Evolutionary conservation across 1,140 invertebrate species (phyloP), one percentile per base, ranked within the genome.

Genomic region (Brachionus sp.): DNA sequence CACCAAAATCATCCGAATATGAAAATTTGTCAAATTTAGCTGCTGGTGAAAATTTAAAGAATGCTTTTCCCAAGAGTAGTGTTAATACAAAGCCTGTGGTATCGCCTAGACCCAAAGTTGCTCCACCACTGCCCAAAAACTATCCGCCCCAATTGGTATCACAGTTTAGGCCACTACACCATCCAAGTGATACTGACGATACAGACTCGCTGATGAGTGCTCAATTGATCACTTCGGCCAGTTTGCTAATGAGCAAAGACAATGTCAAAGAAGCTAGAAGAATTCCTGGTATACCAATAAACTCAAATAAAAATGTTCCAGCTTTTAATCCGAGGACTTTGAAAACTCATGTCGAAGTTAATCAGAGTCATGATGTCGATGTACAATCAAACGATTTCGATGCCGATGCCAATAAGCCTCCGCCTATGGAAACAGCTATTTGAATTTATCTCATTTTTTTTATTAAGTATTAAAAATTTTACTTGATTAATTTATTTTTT

Each of bases 371-470:
- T 9, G 77, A 80, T 42, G 50, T 37, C 12, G 57, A 80, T 42
- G 62, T 62, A n/a, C 77, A 80, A 62, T 57, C 50, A 4, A 39
- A 6, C 10, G 46, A 80, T 12, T 29, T 37, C 0, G 50, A 62
- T 62, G 53, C 46, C 12, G 77, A 80, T 66, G 77, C 50, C 25
- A 42, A 39, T 13, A 80, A 80, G 39, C 77, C 77, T 9, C 77
- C 77, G 23, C 77, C 77, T 0, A 80, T 80, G 77, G 77, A 80
- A 44, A 80, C 77, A 42, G 77, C 77, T 62, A 80, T 80, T 62
- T 80, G 19, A 42, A 73, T 16, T 16, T 73, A 39, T 73, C 68
- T 39, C 35, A 73, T 73, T 73, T 73, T 78, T 53, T 78, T 78
- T 62, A n/a, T n/a, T n/a, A 78, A 78, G 77, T 78, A 78, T 78